These are phyloP conservation scores for Hyperoplus immaculatus DNA, from an alignment of 2,797 vertebrate species.

Conservation along the genomic window DNA sequence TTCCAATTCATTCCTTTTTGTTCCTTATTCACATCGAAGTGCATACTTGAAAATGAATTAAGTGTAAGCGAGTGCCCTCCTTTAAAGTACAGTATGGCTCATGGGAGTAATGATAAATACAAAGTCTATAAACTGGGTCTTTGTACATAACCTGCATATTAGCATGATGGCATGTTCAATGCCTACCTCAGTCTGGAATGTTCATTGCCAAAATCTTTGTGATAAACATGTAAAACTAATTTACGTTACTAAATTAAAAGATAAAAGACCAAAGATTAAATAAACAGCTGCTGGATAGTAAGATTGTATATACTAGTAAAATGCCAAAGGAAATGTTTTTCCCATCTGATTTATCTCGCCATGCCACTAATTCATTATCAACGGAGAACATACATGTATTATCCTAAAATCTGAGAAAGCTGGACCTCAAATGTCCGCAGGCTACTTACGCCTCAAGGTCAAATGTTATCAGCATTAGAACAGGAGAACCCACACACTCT, in stretches of 20 bases:
- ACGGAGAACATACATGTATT: conserved; percentile 48
- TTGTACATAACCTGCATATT: conserved; percentile 37
- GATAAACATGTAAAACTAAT: not conserved
- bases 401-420: conserved; percentile 25
- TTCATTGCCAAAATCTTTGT: not conserved
- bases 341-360: conserved; percentile 9
- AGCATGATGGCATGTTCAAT: conserved; percentile 13
- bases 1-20: conserved; percentile 19
- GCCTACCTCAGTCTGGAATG: not conserved
- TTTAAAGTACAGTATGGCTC: conserved; percentile 32
- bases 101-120: conserved; percentile 27
- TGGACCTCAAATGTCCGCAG: conserved; percentile 34
- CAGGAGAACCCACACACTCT: conserved; percentile 32
- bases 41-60: conserved; percentile 41
- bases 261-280: conserved; percentile 8
- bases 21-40: conserved; percentile 30
- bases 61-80: conserved; percentile 27
- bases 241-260: conserved; percentile 16
- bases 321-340: conserved; percentile 15
- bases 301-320: conserved; percentile 10
- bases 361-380: conserved; percentile 40
- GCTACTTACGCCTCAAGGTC: conserved; percentile 43
- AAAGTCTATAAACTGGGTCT: conserved; percentile 18
- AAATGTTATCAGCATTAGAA: conserved; percentile 44
- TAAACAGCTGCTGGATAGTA: not conserved